Percentiles rank a stretch among this genome's conserved stretches.
Conservation (phyloP, 2,113 vertebrate genomes). For the Urocitellus parryii region DNA sequence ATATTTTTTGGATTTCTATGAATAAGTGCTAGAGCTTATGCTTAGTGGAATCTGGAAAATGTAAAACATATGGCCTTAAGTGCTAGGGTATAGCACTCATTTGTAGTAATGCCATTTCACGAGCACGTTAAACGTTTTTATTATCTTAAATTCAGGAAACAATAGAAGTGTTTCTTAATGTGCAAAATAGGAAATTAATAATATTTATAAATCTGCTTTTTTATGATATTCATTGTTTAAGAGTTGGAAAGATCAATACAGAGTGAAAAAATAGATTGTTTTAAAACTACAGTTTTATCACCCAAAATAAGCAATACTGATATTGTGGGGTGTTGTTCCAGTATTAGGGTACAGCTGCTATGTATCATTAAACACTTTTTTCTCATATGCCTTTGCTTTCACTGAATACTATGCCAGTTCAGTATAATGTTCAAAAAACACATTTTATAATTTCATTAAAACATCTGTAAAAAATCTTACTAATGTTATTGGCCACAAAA, state of each 20-base stretch:
- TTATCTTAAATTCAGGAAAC: conserved; percentile 50
- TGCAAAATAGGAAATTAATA: conserved; percentile 4
- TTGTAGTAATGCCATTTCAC: conserved; percentile 55
- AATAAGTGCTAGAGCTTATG: conserved; percentile 48
- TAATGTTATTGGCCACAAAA: conserved; percentile 27
- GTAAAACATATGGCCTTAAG: conserved; percentile 63
- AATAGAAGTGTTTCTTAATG: conserved; percentile 41
- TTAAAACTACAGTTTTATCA: not conserved
- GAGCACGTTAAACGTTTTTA: conserved; percentile 46
- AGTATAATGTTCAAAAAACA: too few relatives aligned
- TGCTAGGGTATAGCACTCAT: conserved; percentile 51
- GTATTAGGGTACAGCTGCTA: not conserved
- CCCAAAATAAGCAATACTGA: conserved; percentile 17
- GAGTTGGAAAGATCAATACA: conserved; percentile 49
- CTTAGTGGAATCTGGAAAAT: conserved; percentile 70
- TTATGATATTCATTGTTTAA: conserved; percentile 17
- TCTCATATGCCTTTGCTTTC: not conserved
- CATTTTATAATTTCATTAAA: conserved; percentile 25
- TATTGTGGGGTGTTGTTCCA: not conserved
- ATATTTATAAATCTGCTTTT: not conserved
- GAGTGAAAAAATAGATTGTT: not conserved
- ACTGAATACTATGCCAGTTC: not conserved
- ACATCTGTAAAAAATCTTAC: conserved; percentile 6
- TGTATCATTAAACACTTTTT: not conserved
- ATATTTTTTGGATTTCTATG: conserved; percentile 44